Evolutionary conservation across 2,888 invertebrate genomes (phyloP).

Genomic region (Cephus pygmeus): DNA sequence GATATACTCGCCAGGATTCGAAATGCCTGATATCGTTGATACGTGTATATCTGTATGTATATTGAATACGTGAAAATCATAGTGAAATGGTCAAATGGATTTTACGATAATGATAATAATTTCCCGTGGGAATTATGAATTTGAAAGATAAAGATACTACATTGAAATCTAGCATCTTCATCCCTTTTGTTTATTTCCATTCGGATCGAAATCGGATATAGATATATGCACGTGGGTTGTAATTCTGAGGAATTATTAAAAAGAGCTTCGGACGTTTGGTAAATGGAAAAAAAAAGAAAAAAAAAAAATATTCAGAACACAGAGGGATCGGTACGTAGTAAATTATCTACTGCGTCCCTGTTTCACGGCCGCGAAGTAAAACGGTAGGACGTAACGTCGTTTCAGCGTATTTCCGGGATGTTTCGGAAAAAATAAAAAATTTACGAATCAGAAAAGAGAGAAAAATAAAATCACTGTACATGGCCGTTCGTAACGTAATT

Average conservation of each 20-base stretch:
- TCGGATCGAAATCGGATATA: not conserved
- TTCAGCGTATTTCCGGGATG: not conserved
- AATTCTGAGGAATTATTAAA: not conserved
- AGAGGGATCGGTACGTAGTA: not conserved
- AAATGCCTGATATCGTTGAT: not conserved
- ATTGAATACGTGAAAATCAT: not conserved
- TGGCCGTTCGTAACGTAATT: not conserved
- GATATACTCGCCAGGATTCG: not conserved
- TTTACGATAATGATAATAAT: not conserved
- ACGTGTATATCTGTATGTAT: not conserved
- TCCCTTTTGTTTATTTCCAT: not conserved
- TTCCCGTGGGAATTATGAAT: not conserved
- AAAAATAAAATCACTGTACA: not conserved
- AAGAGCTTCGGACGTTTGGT: not conserved
- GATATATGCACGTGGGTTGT: not conserved
- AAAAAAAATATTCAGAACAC: not conserved
- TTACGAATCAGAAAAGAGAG: not conserved
- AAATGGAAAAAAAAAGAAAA: not conserved
- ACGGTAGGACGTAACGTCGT: not conserved
- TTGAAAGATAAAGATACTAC: not conserved
- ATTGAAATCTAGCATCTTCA: not conserved
- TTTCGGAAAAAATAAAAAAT: not conserved
- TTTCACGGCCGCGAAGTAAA: not conserved
- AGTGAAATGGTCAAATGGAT: not conserved
- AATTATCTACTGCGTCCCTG: not conserved